Percentiles rank a stretch among this genome's conserved stretches.
Evolutionary conservation across 2,113 vertebrate genomes (phyloP).

Genomic region (Pleuronectes platessa): DNA sequence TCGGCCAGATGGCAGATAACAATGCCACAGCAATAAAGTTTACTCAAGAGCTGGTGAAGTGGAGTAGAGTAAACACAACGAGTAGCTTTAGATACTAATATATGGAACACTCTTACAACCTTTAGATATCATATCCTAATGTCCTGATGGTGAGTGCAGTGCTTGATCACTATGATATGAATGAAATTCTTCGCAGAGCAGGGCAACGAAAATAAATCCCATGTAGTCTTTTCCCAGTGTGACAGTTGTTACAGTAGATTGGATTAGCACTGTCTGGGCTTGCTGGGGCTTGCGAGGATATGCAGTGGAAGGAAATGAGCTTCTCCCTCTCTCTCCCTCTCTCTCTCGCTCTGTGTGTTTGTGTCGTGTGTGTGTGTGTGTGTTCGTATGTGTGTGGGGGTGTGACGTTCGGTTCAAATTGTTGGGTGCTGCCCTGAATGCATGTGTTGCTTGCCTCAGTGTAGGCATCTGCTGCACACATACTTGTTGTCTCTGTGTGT

Average conservation of each 20-base stretch:
- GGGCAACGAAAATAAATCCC: conserved; percentile 15
- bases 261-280: conserved; percentile 60
- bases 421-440: conserved; percentile 18
- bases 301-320: conserved; percentile 52
- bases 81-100: background rate
- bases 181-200: conserved; percentile 13
- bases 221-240: conserved; percentile 27
- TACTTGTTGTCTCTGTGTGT: conserved; percentile 16
- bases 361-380: conserved; percentile 7
- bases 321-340: background rate
- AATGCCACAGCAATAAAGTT: no score
- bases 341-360: background rate
- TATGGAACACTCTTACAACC: background rate
- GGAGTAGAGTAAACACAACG: no score
- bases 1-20: no score
- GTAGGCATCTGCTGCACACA: conserved; percentile 43
- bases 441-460: conserved; percentile 15
- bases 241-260: conserved; percentile 71
- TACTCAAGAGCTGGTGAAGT: no score
- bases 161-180: conserved; percentile 18
- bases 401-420: background rate
- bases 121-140: no score
- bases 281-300: conserved; percentile 60
- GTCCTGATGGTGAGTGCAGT: background rate
- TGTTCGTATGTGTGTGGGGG: background rate